phyloP scores from a whole-genome alignment of 2,888 invertebrate species.

The Tiliacea citrago region DNA sequence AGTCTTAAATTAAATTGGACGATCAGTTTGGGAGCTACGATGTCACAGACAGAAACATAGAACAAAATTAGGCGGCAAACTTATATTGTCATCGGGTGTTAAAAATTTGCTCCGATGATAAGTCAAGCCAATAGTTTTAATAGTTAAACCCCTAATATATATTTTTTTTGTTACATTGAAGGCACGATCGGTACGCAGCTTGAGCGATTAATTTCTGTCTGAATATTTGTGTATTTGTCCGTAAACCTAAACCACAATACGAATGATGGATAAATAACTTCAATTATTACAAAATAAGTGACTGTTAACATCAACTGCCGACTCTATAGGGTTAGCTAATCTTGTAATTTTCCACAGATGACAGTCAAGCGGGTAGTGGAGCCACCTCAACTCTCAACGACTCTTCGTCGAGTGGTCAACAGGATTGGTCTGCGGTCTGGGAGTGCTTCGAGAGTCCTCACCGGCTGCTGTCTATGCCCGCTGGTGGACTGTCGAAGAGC shows the following conservation, averaged over 20 bases:
- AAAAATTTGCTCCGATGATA: too few species aligned
- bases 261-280: neutral
- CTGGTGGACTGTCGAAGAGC: slow-evolving; percentile 93
- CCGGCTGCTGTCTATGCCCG: slow-evolving; percentile 92
- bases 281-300: neutral
- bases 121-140: too few species aligned
- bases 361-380: slow-evolving; percentile 81
- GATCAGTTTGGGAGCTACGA: neutral
- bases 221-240: neutral
- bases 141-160: too few species aligned
- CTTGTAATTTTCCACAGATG: slow-evolving; percentile 72
- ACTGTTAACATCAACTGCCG: neutral
- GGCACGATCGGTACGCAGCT: too few species aligned
- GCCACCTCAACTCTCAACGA: slow-evolving; percentile 88
- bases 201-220: neutral
- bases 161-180: too few species aligned
- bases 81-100: neutral
- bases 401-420: slow-evolving; percentile 90
- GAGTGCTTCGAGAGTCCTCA: slow-evolving; percentile 96
- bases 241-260: neutral
- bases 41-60: neutral
- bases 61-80: neutral
- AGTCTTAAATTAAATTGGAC: neutral
- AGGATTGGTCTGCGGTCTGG: slow-evolving; percentile 96
- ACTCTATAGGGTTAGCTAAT: neutral